A percentile compares a stretch with the other conserved stretches of the same genome.
Conservation (phyloP, 1,140 invertebrate species). For the Wiebesia pumilae region DNA sequence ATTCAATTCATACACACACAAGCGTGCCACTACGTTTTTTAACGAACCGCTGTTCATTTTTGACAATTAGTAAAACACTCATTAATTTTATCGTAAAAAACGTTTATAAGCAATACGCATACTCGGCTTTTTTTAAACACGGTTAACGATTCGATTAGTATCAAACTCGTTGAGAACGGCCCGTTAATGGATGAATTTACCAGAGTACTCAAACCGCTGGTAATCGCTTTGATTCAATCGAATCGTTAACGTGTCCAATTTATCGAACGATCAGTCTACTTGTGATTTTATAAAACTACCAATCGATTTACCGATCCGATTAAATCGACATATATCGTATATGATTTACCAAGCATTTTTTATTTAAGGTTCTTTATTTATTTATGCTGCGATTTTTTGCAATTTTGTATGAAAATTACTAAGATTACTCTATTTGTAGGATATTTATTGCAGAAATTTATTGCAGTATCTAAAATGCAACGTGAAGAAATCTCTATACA, state of each 20-base stretch:
- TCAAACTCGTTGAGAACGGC: not conserved
- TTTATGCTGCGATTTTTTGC: not conserved
- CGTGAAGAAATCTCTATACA: constrained; percentile 5
- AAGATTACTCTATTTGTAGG: not conserved
- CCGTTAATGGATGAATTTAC: not conserved
- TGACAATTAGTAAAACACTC: constrained; percentile 44
- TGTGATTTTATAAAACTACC: constrained; percentile 46
- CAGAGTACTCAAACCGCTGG: not conserved
- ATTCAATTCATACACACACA: constrained; percentile 31
- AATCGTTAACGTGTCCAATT: constrained; percentile 31
- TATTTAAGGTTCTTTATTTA: not conserved
- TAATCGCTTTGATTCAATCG: constrained; percentile 26
- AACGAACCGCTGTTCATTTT: constrained; percentile 21
- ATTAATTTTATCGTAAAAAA: constrained; percentile 46
- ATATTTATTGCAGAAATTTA: not conserved
- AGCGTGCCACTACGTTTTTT: constrained; percentile 36
- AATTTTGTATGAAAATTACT: not conserved
- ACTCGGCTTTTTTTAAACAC: not conserved
- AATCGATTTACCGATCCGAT: constrained; percentile 54
- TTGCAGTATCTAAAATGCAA: not conserved
- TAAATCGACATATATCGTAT: constrained; percentile 41
- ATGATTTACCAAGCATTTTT: constrained; percentile 26
- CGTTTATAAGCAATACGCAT: constrained; percentile 29
- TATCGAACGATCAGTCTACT: constrained; percentile 55
- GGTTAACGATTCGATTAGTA: constrained; percentile 34